A percentile compares a stretch with the other conserved stretches of the same genome.
phyloP scores from a whole-genome alignment of 2,113 vertebrate species.

The Campylorhamphus procurvoides region DNA sequence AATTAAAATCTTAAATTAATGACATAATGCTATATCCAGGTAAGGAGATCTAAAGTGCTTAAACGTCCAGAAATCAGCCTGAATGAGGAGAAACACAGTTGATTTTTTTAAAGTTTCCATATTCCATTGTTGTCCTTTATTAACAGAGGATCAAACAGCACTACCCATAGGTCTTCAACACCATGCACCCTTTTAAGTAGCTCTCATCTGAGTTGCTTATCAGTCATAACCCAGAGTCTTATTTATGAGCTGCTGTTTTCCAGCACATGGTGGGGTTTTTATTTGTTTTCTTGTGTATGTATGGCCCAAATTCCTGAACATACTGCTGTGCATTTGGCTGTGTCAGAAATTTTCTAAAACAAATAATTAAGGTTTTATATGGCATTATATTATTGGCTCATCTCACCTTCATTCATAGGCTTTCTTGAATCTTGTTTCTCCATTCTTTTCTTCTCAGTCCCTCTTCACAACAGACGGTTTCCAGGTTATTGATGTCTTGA shows the following conservation, averaged over 20 bases:
- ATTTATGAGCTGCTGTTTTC: background rate
- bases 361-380: background rate
- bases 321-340: background rate
- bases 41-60: background rate
- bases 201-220: rapidly evolving
- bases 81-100: background rate
- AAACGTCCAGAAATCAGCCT: background rate
- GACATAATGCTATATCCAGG: background rate
- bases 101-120: background rate
- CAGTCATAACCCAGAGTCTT: background rate
- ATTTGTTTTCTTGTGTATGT: background rate
- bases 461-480: background rate
- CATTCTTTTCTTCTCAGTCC: background rate
- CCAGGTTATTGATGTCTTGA: background rate
- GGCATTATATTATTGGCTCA: background rate
- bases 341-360: background rate
- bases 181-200: background rate
- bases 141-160: rapidly evolving
- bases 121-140: background rate
- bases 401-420: background rate
- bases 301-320: background rate
- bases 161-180: background rate
- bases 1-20: background rate
- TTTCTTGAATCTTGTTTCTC: background rate
- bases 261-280: rapidly evolving